Conservation (phyloP, 2,888 invertebrate species). For the Tenthredo livida region DNA sequence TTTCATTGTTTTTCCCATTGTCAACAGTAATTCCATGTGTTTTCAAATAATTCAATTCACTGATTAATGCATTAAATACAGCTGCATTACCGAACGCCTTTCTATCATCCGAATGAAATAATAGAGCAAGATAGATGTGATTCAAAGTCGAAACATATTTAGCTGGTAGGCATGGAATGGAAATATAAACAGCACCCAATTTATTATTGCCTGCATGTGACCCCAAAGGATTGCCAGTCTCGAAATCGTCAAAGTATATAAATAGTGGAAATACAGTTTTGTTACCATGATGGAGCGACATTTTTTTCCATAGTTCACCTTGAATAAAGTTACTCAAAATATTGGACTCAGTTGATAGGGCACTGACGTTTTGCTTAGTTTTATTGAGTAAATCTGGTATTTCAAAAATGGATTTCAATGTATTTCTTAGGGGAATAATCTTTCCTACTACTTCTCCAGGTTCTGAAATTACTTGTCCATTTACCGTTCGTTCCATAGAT, state of each 20-base stretch:
- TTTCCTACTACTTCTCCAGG: not conserved
- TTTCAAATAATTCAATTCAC: slow-evolving; percentile 51
- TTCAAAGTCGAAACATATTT: slow-evolving; percentile 48
- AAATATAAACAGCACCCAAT: slow-evolving; percentile 46
- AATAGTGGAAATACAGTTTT: slow-evolving; percentile 52
- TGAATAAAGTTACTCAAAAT: slow-evolving; percentile 51
- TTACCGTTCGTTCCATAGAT: too few relatives aligned
- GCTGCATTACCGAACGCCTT: slow-evolving; percentile 55
- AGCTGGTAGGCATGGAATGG: slow-evolving; percentile 54
- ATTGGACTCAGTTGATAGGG: not conserved
- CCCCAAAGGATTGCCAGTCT: slow-evolving; percentile 51
- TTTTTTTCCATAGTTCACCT: slow-evolving; percentile 53
- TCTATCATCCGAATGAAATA: slow-evolving; percentile 7
- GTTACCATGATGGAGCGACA: not conserved
- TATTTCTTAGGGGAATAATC: not conserved
- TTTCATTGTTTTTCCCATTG: not conserved
- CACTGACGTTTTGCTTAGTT: not conserved
- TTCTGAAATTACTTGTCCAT: not conserved
- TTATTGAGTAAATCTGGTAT: not conserved
- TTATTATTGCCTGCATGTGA: slow-evolving; percentile 51
- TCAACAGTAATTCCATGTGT: slow-evolving; percentile 51
- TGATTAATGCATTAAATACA: slow-evolving; percentile 45
- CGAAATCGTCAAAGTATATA: slow-evolving; percentile 49
- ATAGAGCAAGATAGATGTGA: slow-evolving; percentile 34
- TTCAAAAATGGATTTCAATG: not conserved